phyloP scores from a whole-genome alignment of 2,797 vertebrate genomes.

The Yasuhikotakia modesta region DNA sequence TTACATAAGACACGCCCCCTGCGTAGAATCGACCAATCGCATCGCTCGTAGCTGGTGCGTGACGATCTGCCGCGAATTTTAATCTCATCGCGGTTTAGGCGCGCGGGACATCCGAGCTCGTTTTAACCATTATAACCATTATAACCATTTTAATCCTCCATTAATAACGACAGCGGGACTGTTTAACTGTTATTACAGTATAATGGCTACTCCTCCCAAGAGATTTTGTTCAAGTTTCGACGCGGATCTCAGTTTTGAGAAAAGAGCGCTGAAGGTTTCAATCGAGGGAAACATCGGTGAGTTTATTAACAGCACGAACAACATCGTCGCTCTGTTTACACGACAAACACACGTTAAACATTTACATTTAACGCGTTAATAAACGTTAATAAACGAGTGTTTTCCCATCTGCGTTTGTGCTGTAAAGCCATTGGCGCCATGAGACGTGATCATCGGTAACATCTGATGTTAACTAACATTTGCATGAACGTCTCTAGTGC shows the following conservation, averaged over 20 bases:
- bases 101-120: not conserved
- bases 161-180: not conserved
- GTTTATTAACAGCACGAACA: too few species aligned
- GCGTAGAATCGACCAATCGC: constrained; percentile 5
- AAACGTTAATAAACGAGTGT: too few species aligned
- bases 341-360: not conserved
- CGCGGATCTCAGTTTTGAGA: constrained; percentile 71
- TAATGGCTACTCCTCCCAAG: constrained; percentile 74
- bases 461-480: not conserved
- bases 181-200: not conserved
- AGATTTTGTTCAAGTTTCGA: constrained; percentile 63
- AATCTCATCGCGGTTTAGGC: constrained; percentile 15
- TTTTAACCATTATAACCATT: not conserved
- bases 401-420: not conserved
- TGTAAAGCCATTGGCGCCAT: constrained; percentile 43
- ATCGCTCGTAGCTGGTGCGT: not conserved
- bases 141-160: not conserved
- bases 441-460: too few species aligned
- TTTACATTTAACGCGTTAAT: too few species aligned
- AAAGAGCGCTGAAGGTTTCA: constrained; percentile 77
- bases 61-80: constrained; percentile 38
- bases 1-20: not conserved
- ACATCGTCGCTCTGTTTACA: not conserved
- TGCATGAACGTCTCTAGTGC: not conserved
- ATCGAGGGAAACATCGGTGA: constrained; percentile 87